phyloP scores from a whole-genome alignment of 2,797 vertebrate genomes.

The Lithobates pipiens region DNA sequence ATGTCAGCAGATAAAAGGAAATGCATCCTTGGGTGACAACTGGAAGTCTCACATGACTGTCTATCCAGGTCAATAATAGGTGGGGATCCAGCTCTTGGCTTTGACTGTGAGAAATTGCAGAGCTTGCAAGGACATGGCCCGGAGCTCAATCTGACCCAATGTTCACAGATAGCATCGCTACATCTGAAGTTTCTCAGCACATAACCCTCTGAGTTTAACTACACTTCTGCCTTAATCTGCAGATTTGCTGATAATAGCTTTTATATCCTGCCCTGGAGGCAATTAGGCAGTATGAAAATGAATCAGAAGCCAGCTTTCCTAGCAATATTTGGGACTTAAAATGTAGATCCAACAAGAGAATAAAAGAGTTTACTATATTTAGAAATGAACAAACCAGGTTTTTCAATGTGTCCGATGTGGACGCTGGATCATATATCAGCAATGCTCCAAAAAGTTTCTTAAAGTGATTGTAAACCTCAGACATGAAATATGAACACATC shows the following conservation, averaged over 20 bases:
- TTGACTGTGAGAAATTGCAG: not conserved
- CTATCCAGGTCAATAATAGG: constrained; percentile 9
- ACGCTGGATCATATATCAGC: no score
- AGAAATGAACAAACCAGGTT: no score
- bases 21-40: not conserved
- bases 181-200: not conserved
- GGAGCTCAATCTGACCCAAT: constrained; percentile 17
- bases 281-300: constrained; percentile 1
- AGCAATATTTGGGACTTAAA: not conserved
- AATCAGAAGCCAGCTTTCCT: not conserved
- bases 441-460: no score
- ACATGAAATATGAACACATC: no score
- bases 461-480: no score
- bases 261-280: constrained; percentile 38
- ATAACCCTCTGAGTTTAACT: constrained; percentile 14
- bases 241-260: constrained; percentile 20
- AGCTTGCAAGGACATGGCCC: constrained; percentile 44
- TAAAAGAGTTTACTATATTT: no score
- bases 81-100: not conserved
- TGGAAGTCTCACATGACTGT: constrained; percentile 1
- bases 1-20: not conserved
- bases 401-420: no score
- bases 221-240: constrained; percentile 19
- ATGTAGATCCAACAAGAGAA: no score
- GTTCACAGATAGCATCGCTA: constrained; percentile 6